Evolutionary conservation across 2,888 invertebrate species (phyloP), one percentile per base, ranked within the genome.

Genomic region (Panopea generosa): DNA sequence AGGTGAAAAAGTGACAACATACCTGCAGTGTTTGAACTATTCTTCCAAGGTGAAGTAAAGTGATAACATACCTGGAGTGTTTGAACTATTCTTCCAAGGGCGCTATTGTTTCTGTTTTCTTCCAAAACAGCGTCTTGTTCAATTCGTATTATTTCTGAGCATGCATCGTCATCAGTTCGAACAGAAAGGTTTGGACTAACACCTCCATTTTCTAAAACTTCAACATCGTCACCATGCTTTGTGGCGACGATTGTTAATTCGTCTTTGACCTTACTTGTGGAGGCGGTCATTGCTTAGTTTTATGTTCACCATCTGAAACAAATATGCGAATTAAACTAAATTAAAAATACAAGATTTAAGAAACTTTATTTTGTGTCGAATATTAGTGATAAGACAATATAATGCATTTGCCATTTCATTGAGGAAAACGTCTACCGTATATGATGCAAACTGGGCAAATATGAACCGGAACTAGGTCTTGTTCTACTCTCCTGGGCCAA

Each of bases 61-160:
- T n/a, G n/a, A n/a, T n/a, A n/a, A 40, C 83, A 68, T 75, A 90
- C 90, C 87, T 90, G 90, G 67, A 90, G 55, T 18, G 90, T 89
- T 50, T 84, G 79, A 27, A 89, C 89, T 33, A 90, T 83, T 38
- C 89, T 62, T 3, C 86, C 87, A 14, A 90, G 56, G 0, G 88
- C 74, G 6, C 85, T 75, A n/a, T 57, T 74, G 3, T 78, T 75
- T 53, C 72, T 71, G 1, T 76, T 74, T 16, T 84, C 84, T 14
- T 86, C 87, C 43, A 77, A 79, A 7, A 80, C 74, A 20, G 84
- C 86, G 29, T 82, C 80, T 67, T 89, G 87, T 76, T 90, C 90
- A 29, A 90, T 89, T 26, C 90, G 86, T 6, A 90, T 80, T 40
- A 90, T 90, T 68, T 90, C 90, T 38, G 90, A 90, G 63, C 88